Base-by-base conservation (phyloP, 2,797 vertebrate species). In the Acanthiza pusilla region DNA sequence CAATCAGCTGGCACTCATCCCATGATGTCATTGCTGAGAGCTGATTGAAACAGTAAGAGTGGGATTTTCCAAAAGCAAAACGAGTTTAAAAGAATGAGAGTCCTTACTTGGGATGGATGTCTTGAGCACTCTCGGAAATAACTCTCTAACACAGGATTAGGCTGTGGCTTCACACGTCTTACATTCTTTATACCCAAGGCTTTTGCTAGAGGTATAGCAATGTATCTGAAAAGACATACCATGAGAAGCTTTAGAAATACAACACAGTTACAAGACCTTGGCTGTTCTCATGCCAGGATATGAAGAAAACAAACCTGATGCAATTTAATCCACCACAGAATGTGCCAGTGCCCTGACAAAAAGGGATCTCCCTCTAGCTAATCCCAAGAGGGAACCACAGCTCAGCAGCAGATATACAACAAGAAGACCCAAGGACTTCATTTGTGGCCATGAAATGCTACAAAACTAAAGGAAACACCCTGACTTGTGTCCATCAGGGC, bases 141-240 rank as follows among this genome's bases (percentile, higher is more conserved):
- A 16, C 89, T 97, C 77, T 99, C 99, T 95, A 99, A 96, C 88
- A 98, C 78, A 21, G 97, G 88, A 94, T 98, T 98, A 76, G 98
- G 91, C 63, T 96, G 97, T n/a, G 97, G 97, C 95, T 97, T 98
- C 94, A 97, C 97, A 67, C 90, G 97, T 78, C 94, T 94, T 84
- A 92, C 95, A 32, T 98, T 97, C 96, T 97, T 98, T 96, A 99
- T 98, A 54, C 99, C 98, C 68, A 98, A 92, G 21, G 75, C 89
- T 86, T 95, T 95, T 74, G 99, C 99, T n/a, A 99, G 81, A 65
- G 99, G 98, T 70, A 97, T 98, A 32, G 99, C 99, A 95, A 99
- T 60, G 83, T 97, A 98, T 80, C 99, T 99, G 97, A 51, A 97
- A 97, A 97, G 91, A 97, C 42, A 97, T 4, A 77, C 53, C 67